Evolutionary conservation across 2,113 vertebrate genomes (phyloP), one percentile per base, ranked within the genome.

Genomic region (Festucalex cinctus): DNA sequence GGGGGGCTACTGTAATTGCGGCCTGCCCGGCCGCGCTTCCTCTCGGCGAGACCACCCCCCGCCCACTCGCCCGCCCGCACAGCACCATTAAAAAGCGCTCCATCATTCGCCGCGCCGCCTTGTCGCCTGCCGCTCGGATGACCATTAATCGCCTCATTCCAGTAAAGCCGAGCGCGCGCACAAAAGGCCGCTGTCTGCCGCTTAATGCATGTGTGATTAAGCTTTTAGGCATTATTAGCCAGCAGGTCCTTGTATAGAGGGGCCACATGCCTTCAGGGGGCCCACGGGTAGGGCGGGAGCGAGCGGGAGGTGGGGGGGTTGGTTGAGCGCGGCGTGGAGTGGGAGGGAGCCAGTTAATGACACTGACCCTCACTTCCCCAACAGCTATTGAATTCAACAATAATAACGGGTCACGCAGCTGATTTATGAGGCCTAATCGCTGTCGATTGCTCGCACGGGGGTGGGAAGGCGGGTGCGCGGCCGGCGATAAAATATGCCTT

Each of bases 71-170:
- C 22, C 49, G 35, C 36, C 65, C 66, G 32, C 59, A 75, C 73
- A 78, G 66, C 74, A 81, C 91, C 92, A 95, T 94, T 93, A 94
- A 94, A 94, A 92, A 93, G 73, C 89, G 82, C 92, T 93, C 93
- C 91, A 93, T 97, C 95, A 96, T 95, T 92, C 79, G 94, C 92
- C 94, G 91, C 91, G 93, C 90, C 89, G 89, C 92, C 83, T 91
- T 88, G 91, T 89, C 93, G 93, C 93, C 94, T 94, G 94, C 94
- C 94, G 93, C 93, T 92, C 93, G 91, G 90, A 92, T 93, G 94
- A 93, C 95, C 94, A 91, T 94, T 96, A 96, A 98, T 96, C 94
- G 92, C 95, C 93, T 97, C 95, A 96, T 96, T 97, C 95, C 94
- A 95, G 95, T 93, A 94, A 96, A 96, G 91, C 95, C 93, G 88